A percentile compares a stretch with the other conserved stretches of the same genome.
Conservation (phyloP, 1,140 invertebrate genomes). For the Holotrichia oblita region DNA sequence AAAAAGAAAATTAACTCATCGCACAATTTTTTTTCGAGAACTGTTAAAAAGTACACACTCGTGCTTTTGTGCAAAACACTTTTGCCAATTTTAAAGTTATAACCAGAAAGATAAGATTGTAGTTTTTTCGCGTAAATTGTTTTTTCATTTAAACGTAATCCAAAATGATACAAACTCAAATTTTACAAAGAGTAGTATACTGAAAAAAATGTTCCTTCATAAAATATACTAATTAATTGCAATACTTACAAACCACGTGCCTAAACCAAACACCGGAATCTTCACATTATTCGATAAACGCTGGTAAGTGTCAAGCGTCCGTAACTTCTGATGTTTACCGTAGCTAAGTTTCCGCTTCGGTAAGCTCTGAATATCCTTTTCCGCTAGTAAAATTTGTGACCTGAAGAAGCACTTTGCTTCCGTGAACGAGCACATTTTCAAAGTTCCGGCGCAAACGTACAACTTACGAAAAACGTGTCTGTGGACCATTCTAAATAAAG, state of each 20-base stretch:
- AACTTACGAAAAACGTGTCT: slow-evolving; percentile 16
- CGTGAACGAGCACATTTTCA: slow-evolving; percentile 37
- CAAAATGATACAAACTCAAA: too few species aligned
- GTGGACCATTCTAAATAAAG: slow-evolving; percentile 18
- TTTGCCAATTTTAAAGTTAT: too few species aligned
- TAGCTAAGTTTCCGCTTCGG: slow-evolving; percentile 20
- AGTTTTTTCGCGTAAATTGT: too few species aligned
- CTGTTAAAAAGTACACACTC: too few species aligned
- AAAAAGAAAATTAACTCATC: too few species aligned
- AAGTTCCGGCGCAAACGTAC: background rate
- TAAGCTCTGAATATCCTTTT: slow-evolving; percentile 11
- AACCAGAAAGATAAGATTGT: too few species aligned
- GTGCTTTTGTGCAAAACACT: too few species aligned
- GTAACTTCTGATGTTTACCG: slow-evolving; percentile 6
- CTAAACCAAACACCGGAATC: slow-evolving; percentile 34
- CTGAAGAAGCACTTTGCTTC: slow-evolving; percentile 38
- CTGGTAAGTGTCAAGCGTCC: background rate
- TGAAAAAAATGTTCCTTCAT: too few species aligned
- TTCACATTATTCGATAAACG: background rate
- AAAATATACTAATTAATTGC: too few species aligned
- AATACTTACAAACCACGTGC: slow-evolving; percentile 39
- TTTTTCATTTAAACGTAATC: too few species aligned
- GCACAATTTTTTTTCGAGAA: too few species aligned
- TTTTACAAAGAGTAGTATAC: too few species aligned
- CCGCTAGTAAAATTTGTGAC: slow-evolving; percentile 19